These are phyloP conservation scores for Paradisaea rubra DNA, from an alignment of 2,113 vertebrate genomes.

Conservation along the genomic window DNA sequence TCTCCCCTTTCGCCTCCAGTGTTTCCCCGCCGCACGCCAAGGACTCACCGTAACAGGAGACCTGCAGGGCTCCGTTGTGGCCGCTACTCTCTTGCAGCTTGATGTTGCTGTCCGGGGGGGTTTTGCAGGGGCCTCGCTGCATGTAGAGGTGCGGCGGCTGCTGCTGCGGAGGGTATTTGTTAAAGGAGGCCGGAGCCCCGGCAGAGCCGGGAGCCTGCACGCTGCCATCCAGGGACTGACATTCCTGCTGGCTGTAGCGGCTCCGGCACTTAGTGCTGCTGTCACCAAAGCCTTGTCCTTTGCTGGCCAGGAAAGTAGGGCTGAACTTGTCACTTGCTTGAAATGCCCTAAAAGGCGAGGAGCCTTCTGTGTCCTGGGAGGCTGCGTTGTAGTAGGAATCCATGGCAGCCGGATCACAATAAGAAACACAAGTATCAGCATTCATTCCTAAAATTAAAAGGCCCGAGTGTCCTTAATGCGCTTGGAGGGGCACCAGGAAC, in stretches of 20 bases:
- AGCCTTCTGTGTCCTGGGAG: slow-evolving; percentile 86
- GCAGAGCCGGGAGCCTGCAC: slow-evolving; percentile 58
- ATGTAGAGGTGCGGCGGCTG: slow-evolving; percentile 79
- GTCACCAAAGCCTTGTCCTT: slow-evolving; percentile 92
- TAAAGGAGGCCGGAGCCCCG: slow-evolving; percentile 79
- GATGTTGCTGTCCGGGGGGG: slow-evolving; percentile 84
- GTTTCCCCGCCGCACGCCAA: neutral
- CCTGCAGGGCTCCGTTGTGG: slow-evolving; percentile 83
- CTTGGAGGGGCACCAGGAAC: slow-evolving; percentile 68
- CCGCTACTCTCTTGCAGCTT: slow-evolving; percentile 80
- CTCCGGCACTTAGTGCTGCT: slow-evolving; percentile 76
- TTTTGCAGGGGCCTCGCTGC: slow-evolving; percentile 88
- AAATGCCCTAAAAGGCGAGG: slow-evolving; percentile 92
- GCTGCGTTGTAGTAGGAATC: slow-evolving; percentile 95
- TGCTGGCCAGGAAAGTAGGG: slow-evolving; percentile 88
- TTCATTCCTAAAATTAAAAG: slow-evolving; percentile 90
- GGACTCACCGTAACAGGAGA: slow-evolving; percentile 91
- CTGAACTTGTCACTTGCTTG: slow-evolving; percentile 90
- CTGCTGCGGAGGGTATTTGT: slow-evolving; percentile 78
- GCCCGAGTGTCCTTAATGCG: slow-evolving; percentile 65
- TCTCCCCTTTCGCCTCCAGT: neutral
- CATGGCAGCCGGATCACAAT: slow-evolving; percentile 95
- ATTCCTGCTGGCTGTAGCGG: slow-evolving; percentile 85
- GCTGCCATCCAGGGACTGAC: slow-evolving; percentile 81
- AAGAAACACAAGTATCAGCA: slow-evolving; percentile 91